These are phyloP conservation scores for Cherax quadricarinatus DNA, from an alignment of 1,140 invertebrate genomes.

Conservation along the genomic window DNA sequence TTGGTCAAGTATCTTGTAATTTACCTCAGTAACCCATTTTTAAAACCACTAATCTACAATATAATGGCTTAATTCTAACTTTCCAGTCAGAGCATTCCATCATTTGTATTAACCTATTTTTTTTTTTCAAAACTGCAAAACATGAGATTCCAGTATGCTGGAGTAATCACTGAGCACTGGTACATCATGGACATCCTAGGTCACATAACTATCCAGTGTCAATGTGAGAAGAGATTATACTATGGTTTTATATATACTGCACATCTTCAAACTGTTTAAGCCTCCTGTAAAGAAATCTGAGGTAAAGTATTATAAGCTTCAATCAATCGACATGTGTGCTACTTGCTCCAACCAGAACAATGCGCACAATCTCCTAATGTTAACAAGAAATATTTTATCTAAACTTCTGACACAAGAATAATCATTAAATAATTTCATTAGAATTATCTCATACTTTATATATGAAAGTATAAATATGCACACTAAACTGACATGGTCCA, in stretches of 20 bases:
- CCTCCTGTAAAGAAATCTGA: neutral
- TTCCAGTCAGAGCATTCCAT: neutral
- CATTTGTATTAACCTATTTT: neutral
- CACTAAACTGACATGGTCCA: constrained; percentile 50
- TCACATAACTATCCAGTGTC: too few relatives aligned
- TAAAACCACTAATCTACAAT: constrained; percentile 6
- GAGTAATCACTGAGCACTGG: too few relatives aligned
- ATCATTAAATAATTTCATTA: neutral
- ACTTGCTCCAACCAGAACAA: neutral
- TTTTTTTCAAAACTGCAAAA: neutral
- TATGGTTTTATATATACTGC: neutral
- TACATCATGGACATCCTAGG: too few relatives aligned
- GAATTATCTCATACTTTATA: constrained; percentile 5
- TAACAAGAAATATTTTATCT: constrained; percentile 3
- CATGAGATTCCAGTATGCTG: too few relatives aligned
- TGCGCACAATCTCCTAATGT: neutral
- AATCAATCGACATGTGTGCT: neutral
- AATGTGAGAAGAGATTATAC: neutral
- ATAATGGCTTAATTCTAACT: neutral
- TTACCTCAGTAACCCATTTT: neutral
- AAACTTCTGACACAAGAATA: neutral
- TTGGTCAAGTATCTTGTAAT: neutral
- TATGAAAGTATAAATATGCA: constrained; percentile 63
- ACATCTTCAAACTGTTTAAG: neutral
- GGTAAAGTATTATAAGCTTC: neutral